Evolutionary conservation across 2,888 invertebrate genomes (phyloP).

Genomic region (Xestobium rufovillosum): DNA sequence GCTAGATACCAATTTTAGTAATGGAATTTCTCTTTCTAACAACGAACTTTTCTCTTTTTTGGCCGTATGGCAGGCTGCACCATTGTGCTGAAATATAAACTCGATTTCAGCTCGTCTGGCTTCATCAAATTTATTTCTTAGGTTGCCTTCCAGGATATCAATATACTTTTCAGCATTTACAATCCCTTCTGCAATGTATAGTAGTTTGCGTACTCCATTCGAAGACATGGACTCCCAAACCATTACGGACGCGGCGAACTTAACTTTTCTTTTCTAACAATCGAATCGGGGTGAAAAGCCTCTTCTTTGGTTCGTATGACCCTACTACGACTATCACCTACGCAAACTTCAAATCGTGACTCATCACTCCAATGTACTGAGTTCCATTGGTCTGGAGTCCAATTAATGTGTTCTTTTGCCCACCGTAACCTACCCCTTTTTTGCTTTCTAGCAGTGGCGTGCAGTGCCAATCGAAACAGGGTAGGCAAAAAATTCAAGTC

Average conservation of each 20-base stretch:
- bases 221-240: slow-evolving; percentile 17
- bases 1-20: slow-evolving; percentile 14
- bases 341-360: slow-evolving; percentile 17
- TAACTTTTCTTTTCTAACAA: slow-evolving; percentile 16
- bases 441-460: too few relatives aligned
- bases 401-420: slow-evolving; percentile 11
- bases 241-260: slow-evolving; percentile 18
- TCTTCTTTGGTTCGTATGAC: slow-evolving; percentile 15
- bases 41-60: slow-evolving; percentile 13
- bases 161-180: slow-evolving; percentile 15
- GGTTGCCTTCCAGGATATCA: not conserved
- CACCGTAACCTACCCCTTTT: slow-evolving; percentile 12
- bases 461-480: too few relatives aligned
- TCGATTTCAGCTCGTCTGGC: too few relatives aligned
- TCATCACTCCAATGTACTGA: slow-evolving; percentile 17
- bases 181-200: slow-evolving; percentile 15
- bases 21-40: slow-evolving; percentile 9
- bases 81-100: slow-evolving; percentile 13
- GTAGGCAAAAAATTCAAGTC: too few relatives aligned
- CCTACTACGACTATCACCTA: slow-evolving; percentile 14
- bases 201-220: slow-evolving; percentile 14
- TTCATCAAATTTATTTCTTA: too few relatives aligned
- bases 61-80: slow-evolving; percentile 14
- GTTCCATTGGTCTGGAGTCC: slow-evolving; percentile 11
- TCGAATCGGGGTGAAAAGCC: slow-evolving; percentile 14